Percentiles rank a stretch among this genome's conserved stretches.
Conservation (phyloP, 1,140 invertebrate genomes). For the Leptestheria dahalacensis region DNA sequence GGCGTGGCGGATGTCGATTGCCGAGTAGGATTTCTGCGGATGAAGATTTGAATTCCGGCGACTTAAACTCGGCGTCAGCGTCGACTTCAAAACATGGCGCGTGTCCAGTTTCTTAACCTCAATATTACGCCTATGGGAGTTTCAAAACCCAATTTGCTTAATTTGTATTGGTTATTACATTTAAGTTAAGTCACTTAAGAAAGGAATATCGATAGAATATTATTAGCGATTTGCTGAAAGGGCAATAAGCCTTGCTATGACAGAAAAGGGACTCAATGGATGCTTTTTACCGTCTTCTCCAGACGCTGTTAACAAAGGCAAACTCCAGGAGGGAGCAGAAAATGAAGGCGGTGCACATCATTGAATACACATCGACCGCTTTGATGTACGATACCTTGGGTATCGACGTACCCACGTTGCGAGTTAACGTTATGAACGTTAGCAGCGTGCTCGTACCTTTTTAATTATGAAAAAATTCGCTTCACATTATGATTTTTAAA, state of each 20-base stretch:
- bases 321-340: conserved; percentile 75
- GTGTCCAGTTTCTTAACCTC: conserved; percentile 66
- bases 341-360: conserved; percentile 68
- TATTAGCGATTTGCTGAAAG: too few species aligned
- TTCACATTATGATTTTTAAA: neutral
- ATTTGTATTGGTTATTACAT: too few species aligned
- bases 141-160: conserved; percentile 16
- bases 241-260: too few species aligned
- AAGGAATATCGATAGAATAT: too few species aligned
- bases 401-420: conserved; percentile 61
- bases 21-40: neutral
- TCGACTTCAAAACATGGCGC: conserved; percentile 66
- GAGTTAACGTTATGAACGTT: conserved; percentile 69
- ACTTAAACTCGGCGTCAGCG: conserved; percentile 53
- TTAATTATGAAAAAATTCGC: conserved; percentile 18
- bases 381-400: conserved; percentile 84
- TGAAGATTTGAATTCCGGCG: conserved; percentile 31
- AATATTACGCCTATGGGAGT: conserved; percentile 49
- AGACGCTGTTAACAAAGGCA: conserved; percentile 78
- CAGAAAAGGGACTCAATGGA: too few species aligned
- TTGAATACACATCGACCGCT: conserved; percentile 74
- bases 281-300: conserved; percentile 52
- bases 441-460: conserved; percentile 66
- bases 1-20: neutral
- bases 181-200: too few species aligned